Base-by-base conservation (phyloP, 1,140 invertebrate genomes). In the Lutraria rhynchaena region DNA sequence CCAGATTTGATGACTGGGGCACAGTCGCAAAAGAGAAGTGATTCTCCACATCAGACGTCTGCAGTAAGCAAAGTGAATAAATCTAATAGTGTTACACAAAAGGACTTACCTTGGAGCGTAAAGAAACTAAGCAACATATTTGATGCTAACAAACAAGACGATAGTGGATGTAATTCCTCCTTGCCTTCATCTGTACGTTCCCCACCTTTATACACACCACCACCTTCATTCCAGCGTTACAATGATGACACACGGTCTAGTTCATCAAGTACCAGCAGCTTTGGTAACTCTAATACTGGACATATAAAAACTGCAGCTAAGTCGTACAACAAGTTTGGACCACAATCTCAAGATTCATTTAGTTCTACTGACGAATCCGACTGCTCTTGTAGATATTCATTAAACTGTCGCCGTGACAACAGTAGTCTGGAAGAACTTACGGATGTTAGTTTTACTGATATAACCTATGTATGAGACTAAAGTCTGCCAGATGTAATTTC, bases 101-200 rank as follows among this genome's bases (percentile, higher is more conserved):
- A 74, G 44, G 78, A 81, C 17, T 41, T 81, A 29, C 78, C 78
- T 37, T 81, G 78, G 78, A 81, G 78, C 74, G 78, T 81, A 4
- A 81, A 81, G 57, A 58, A 60, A 60, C 49, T 81, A 51, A 81
- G 78, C 31, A 73, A 73, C 27, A 73, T 73, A 51, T 81, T 81
- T 33, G 78, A 73, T 61, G n/a, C 65, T 24, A 46, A 11, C 24
- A 65, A 49, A 51, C 22, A 9, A 15, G 57, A 41, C 51, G n/a
- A 4, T 9, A 73, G 24, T 31, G 24, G 22, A 3, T 2, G 31
- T 13, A 29, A 37, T 19, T 60, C 58, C 9, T 67, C 61, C 3
- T 55, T 46, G 41, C 35, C 57, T 3, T 55, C 75, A 4, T 61
- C 63, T 22, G 29, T 57, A 33, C 41, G 61, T 67, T 27, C 31